phyloP scores from a whole-genome alignment of 2,888 invertebrate species.

The Helleia helle region DNA sequence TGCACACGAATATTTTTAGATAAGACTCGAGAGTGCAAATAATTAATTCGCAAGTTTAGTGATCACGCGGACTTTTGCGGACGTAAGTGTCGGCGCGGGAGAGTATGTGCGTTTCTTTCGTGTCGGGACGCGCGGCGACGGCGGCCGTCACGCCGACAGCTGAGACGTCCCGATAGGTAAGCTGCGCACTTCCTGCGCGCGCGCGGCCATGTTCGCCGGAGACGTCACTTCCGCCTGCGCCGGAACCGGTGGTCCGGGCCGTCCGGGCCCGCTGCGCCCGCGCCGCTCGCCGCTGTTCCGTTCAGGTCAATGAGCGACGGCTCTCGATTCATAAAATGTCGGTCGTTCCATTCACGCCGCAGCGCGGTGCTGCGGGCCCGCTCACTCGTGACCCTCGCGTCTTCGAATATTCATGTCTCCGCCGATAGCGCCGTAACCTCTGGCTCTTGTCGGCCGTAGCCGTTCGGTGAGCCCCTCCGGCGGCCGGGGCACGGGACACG shows the following conservation, averaged over 20 bases:
- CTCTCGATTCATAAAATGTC: conserved; percentile 72
- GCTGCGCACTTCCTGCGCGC: conserved; percentile 74
- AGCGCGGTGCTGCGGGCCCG: conserved; percentile 61
- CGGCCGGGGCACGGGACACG: conserved; percentile 42
- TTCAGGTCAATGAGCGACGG: conserved; percentile 62
- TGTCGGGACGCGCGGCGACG: conserved; percentile 25
- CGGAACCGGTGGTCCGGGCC: conserved; percentile 43
- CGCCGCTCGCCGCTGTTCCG: conserved; percentile 37
- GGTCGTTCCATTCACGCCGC: conserved; percentile 69
- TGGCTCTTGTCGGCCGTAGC: conserved; percentile 70
- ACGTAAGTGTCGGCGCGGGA: conserved; percentile 57
- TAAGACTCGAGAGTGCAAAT: conserved; percentile 54
- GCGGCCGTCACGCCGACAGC: conserved; percentile 40
- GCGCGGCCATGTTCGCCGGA: conserved; percentile 69
- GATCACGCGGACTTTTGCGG: conserved; percentile 67
- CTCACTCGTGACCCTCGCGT: conserved; percentile 72
- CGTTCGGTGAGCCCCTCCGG: conserved; percentile 60
- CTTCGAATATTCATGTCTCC: conserved; percentile 73
- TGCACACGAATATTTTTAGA: conserved; percentile 71
- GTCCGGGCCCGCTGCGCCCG: conserved; percentile 38
- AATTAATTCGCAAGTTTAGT: conserved; percentile 67
- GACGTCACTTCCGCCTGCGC: conserved; percentile 64
- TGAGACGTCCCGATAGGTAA: conserved; percentile 69
- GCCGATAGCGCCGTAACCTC: conserved; percentile 71
- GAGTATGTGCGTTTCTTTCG: conserved; percentile 32